phyloP scores from a whole-genome alignment of 92 coral and sea anemone species.

The Phymanthus crucifer region DNA sequence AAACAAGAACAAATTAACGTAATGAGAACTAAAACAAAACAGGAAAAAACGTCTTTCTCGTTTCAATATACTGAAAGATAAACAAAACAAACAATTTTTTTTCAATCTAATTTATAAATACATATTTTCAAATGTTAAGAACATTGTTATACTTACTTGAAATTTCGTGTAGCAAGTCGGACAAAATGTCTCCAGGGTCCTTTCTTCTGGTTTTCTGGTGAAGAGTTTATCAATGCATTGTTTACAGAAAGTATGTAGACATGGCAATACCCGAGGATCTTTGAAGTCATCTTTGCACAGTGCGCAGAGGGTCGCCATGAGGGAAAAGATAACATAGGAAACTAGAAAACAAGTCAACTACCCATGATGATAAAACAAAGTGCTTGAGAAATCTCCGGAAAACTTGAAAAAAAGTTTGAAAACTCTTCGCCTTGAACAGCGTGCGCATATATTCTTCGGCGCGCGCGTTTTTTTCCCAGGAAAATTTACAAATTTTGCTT shows the following conservation, averaged over 20 bases:
- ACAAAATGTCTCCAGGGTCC: neutral
- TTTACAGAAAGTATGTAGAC: conserved; percentile 39
- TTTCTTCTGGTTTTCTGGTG: neutral
- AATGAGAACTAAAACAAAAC: neutral
- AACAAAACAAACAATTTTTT: too few species aligned
- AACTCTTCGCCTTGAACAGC: neutral
- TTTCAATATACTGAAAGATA: neutral
- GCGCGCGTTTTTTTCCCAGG: neutral
- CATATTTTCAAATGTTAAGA: neutral
- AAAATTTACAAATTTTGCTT: too few species aligned
- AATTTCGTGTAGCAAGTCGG: conserved; percentile 33
- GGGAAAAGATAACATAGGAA: neutral
- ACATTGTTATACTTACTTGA: conserved; percentile 10
- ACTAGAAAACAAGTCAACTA: neutral
- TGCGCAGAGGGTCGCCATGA: conserved; percentile 35
- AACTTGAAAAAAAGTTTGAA: neutral
- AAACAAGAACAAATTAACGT: neutral
- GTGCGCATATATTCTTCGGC: neutral
- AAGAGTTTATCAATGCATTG: conserved; percentile 25
- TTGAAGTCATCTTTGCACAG: conserved; percentile 8
- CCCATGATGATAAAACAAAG: neutral
- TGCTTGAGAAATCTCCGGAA: neutral
- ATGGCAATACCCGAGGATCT: conserved; percentile 41
- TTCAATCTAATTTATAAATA: neutral
- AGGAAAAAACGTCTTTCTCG: too few species aligned